Evolutionary conservation across 2,888 invertebrate species (phyloP), one percentile per base, ranked within the genome.

Genomic region (Trachelus troglodyta): DNA sequence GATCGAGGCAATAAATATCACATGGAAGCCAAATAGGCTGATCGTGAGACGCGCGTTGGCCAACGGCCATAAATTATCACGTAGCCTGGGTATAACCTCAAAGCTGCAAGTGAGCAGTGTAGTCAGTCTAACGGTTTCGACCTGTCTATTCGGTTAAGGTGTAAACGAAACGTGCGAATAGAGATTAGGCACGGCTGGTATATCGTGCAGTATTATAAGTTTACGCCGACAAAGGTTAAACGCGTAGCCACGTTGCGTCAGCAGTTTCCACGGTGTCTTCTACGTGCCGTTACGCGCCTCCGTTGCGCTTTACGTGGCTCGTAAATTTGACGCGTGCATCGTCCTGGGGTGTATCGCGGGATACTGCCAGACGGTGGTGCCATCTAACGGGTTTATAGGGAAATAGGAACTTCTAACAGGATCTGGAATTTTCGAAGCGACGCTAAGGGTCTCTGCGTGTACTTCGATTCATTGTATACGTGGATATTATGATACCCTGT

Each of bases 1-100:
- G 56, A 56, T 56, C 56, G 56, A 56, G 56, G 78, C 79, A 84
- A 85, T 85, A 85, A 85, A 85, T 85, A 84, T 85, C 80, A 34
- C 56, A 56, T 56, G 2, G 56, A 56, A 56, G 23, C 80, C 79
- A 81, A 84, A 83, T 83, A 81, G 83, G 80, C 81, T 81, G 56
- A 56, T 56, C 56, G 69, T 23, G 75, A 31, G 30, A 56, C 34
- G 69, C 31, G 30, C n/a, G 31, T 33, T 71, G 33, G 30, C 75
- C 75, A 31, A 23, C 56, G 34, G 11, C 34, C 35, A 69, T 69
- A 31, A 30, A 56, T 56, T 56, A 56, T 56, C 56, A 23, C 23
- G 56, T 56, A 23, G 56, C 56, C 56, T 23, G 56, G 9, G 56
- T 56, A 56, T 56, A 56, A 56, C 56, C 56, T 23, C 56, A 15